Base-by-base conservation (phyloP, 2,797 vertebrate genomes). In the Allobates femoralis region DNA sequence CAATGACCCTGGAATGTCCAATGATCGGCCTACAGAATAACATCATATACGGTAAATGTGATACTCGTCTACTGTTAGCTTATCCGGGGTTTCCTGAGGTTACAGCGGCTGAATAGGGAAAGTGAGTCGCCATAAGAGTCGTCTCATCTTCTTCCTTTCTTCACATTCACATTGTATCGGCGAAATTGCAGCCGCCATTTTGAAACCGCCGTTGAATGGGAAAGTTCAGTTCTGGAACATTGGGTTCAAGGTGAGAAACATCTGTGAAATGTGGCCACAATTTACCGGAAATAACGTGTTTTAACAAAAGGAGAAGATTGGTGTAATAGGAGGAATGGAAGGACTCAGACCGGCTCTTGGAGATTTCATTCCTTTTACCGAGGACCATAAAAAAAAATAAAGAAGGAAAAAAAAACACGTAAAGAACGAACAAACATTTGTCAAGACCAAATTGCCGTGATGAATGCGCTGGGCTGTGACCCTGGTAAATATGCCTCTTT, bases 401-500 rank as follows among this genome's bases (percentile, higher is more conserved):
- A 55, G 53, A 15, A 77, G 67, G 83, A 1, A 67, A 66, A 62
- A 1, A 67, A 66, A 62, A 37, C 26, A 37, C 23, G 6, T 8
- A 32, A 26, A 34, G 74, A 51, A 67, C 7, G 34, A 74, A 56
- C 50, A 81, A 84, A 84, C 56, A 67, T 85, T 79, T 85, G 84
- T 79, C 51, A 79, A 71, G 75, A 69, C 32, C 64, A 85, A 85
- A 85, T 79, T 79, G 84, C 64, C 41, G 15, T 66, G 74, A 84
- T 78, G 50, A 78, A 78, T 78, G 74, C 37, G 62, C 21, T 26
- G 81, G 53, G 34, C 34, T 56, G n/a, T 18, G 41, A 79, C 75
- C 50, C 60, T 56, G 71, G 66, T 84, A 79, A 85, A 79, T 46
- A 71, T 15, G 64, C 66, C 77, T 85, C 66, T 85, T 85, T 79